These are phyloP conservation scores for Neotragus pygmaeus DNA, from an alignment of 2,113 vertebrate species.

Conservation along the genomic window DNA sequence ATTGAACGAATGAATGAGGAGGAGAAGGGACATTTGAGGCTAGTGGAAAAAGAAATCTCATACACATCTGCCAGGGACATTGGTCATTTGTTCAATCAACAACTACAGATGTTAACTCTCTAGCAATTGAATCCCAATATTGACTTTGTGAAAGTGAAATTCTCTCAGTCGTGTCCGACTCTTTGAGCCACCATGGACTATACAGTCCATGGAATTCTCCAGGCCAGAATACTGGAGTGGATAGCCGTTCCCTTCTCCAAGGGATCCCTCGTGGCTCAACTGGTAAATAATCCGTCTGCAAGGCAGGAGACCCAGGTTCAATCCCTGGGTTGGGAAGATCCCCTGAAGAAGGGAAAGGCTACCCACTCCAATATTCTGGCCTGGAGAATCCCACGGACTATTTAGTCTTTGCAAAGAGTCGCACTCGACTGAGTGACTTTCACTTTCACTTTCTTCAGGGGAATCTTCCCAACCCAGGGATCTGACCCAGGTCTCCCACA, in stretches of 20 bases:
- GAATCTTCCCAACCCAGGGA: background rate
- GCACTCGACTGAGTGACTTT: background rate
- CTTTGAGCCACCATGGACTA: background rate
- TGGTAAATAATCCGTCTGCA: background rate
- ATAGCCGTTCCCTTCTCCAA: background rate
- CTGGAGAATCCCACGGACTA: background rate
- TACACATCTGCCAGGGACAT: background rate
- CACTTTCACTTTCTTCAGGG: too few relatives aligned
- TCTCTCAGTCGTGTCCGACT: background rate
- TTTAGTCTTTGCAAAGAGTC: background rate
- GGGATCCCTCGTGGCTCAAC: background rate
- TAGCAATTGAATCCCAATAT: background rate
- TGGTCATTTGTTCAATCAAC: background rate
- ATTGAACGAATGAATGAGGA: background rate
- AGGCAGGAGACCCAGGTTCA: background rate
- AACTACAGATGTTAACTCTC: background rate
- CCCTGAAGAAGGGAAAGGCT: background rate
- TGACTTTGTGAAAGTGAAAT: background rate
- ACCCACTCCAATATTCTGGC: background rate
- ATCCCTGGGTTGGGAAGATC: background rate
- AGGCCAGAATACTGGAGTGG: background rate
- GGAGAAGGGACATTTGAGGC: background rate
- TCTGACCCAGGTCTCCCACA: background rate
- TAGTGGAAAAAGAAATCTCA: background rate
- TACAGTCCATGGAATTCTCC: background rate